A percentile compares a stretch with the other conserved stretches of the same genome.
These are phyloP conservation scores for Hypena proboscidalis DNA, from an alignment of 2,888 invertebrate genomes.

Conservation along the genomic window DNA sequence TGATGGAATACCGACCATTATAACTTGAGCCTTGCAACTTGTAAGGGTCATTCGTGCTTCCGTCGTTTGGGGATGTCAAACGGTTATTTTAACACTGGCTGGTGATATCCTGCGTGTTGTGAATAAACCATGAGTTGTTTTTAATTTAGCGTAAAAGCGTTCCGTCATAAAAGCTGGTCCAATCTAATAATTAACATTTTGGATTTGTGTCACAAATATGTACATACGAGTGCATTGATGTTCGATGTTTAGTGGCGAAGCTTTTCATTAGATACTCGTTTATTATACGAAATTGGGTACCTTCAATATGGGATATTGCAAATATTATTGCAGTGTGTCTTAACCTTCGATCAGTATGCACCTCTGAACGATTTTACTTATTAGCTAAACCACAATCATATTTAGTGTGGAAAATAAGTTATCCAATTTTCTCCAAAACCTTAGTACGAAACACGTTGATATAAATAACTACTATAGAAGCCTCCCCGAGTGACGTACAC, in stretches of 20 bases:
- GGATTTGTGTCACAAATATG: constrained; percentile 57
- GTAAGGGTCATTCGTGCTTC: constrained; percentile 33
- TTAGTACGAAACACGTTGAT: too few relatives aligned
- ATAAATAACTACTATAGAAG: too few relatives aligned
- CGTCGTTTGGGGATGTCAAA: constrained; percentile 51
- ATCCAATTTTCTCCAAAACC: too few relatives aligned
- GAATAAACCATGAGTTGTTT: constrained; percentile 84
- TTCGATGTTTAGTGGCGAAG: constrained; percentile 35
- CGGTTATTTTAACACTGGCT: constrained; percentile 61
- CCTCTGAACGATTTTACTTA: too few relatives aligned
- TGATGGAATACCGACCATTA: constrained; percentile 48
- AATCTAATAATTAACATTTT: constrained; percentile 75
- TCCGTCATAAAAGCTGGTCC: constrained; percentile 74
- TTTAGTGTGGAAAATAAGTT: too few relatives aligned
- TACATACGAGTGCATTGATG: constrained; percentile 46
- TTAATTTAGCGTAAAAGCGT: constrained; percentile 83
- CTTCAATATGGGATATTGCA: too few relatives aligned
- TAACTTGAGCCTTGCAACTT: constrained; percentile 47
- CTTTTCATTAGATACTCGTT: constrained; percentile 17
- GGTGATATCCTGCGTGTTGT: constrained; percentile 62
- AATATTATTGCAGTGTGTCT: too few relatives aligned
- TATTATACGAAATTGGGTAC: too few relatives aligned
- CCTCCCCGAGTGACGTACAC: too few relatives aligned
- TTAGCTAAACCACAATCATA: too few relatives aligned
- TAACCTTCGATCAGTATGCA: too few relatives aligned